Base-by-base conservation (phyloP, 2,113 vertebrate genomes). In the Lathamus discolor region DNA sequence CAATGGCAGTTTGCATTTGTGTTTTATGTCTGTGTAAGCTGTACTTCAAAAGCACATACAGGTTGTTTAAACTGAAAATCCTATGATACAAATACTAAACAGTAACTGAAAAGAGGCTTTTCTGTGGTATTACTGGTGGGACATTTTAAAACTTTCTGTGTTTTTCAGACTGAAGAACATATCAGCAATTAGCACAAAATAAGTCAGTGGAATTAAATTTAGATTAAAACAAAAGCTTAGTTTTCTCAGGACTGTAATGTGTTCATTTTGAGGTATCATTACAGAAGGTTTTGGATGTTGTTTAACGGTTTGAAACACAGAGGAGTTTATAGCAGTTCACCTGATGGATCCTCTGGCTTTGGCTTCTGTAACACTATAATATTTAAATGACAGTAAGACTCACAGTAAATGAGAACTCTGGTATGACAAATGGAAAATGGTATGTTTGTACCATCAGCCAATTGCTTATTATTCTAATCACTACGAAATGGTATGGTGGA, bases 401-500 rank as follows among this genome's bases (percentile, higher is more conserved):
- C 73, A 80, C 19, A 83, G 13, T 88, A 80, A 79, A 66, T 79
- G 70, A 90, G 31, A 93, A 69, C 41, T 85, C 44, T 46, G 24
- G 35, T 79, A 76, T 10, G 28, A 93, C 63, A 49, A 92, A 69
- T 74, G 69, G 86, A 92, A 96, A 95, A 77, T 75, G 28, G 28
- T 52, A 39, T 90, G 31, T 83, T 93, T 92, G 44, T 69, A 70
- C 43, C 54, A 83, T 76, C 80, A 94, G 13, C 43, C 52, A 86
- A 83, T 72, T 72, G 19, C 22, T 88, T 92, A 43, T 83, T 96
- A 86, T 86, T 97, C 33, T 89, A 86, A 75, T 88, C 27, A n/a
- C 20, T 67, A 28, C 39, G 86, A 86, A 88, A 88, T 77, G 52
- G 54, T 55, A 70, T 10, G 57, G 63, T 73, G 72, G 61, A 83